Evolutionary conservation across 2,113 vertebrate species (phyloP).

Genomic region (Entosphenus tridentatus): DNA sequence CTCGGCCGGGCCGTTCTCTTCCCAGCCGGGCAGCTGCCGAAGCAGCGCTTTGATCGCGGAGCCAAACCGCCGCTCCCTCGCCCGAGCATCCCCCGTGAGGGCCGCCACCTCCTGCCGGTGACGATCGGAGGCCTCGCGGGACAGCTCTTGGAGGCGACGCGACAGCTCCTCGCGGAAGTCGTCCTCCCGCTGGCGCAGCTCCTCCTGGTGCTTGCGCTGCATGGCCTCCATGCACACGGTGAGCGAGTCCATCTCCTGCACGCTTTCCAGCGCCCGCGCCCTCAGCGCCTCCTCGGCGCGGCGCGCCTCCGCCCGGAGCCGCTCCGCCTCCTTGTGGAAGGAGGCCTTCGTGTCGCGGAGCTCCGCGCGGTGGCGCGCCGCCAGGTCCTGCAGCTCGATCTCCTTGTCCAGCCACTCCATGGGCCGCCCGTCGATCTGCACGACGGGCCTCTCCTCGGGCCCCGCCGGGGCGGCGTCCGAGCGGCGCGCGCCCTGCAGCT

Average conservation of each 20-base stretch:
- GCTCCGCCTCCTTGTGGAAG: constrained; percentile 22
- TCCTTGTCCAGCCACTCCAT: constrained; percentile 22
- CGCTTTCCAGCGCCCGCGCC: constrained; percentile 22
- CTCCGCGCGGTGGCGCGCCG: constrained; percentile 24
- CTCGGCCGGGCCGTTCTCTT: too few species aligned
- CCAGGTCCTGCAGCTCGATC: constrained; percentile 22
- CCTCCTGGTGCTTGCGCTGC: constrained; percentile 23
- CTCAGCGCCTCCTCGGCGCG: constrained; percentile 20
- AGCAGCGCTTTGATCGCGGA: too few species aligned
- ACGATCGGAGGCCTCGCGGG: too few species aligned
- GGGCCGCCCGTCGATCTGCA: constrained; percentile 21
- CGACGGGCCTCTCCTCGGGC: constrained; percentile 6
- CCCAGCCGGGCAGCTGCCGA: too few species aligned
- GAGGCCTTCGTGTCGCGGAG: constrained; percentile 22
- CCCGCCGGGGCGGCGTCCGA: neutral
- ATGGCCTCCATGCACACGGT: constrained; percentile 28
- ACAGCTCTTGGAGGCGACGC: too few species aligned
- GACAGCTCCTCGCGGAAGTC: too few species aligned
- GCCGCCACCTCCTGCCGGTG: too few species aligned
- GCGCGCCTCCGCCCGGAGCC: constrained; percentile 18
- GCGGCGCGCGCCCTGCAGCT: constrained; percentile 17
- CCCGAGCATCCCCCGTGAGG: too few species aligned
- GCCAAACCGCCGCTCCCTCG: too few species aligned
- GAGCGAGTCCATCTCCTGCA: constrained; percentile 25
- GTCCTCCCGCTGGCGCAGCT: constrained; percentile 12